Percentiles rank a stretch among this genome's conserved stretches.
These are phyloP conservation scores for Hyposoter didymator DNA, from an alignment of 2,888 invertebrate species.

Conservation along the genomic window DNA sequence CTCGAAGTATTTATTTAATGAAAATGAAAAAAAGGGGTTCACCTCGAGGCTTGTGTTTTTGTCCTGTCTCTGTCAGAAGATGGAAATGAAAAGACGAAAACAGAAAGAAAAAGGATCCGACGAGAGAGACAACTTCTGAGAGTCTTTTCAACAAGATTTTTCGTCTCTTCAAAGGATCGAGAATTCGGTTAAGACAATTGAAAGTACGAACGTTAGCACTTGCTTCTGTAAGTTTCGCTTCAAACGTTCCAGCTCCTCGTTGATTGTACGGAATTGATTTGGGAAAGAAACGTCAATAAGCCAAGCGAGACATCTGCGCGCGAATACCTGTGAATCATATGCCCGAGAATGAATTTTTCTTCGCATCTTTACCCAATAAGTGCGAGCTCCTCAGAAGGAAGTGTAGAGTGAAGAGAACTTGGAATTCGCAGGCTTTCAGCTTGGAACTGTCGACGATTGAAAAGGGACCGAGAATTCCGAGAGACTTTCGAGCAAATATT, in stretches of 20 bases:
- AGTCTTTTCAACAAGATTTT: not conserved
- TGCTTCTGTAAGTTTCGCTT: not conserved
- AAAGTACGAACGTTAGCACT: not conserved
- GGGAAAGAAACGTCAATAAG: not conserved
- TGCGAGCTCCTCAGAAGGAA: not conserved
- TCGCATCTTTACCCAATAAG: not conserved
- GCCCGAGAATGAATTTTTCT: not conserved
- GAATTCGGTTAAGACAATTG: not conserved
- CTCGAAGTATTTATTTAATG: not conserved
- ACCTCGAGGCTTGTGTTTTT: not conserved
- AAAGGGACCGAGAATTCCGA: not conserved
- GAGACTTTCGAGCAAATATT: not conserved
- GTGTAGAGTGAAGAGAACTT: not conserved
- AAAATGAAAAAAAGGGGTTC: not conserved
- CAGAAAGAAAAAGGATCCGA: not conserved
- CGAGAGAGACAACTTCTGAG: not conserved
- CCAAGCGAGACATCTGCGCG: not conserved
- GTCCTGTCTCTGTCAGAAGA: not conserved
- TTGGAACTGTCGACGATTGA: not conserved
- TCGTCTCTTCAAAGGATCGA: not conserved
- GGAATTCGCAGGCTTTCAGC: not conserved
- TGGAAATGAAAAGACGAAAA: not conserved
- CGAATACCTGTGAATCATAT: not conserved
- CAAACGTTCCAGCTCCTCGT: not conserved
- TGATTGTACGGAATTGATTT: not conserved